phyloP scores from a whole-genome alignment of 2,888 invertebrate genomes.

The Brachyopa scutellaris region DNA sequence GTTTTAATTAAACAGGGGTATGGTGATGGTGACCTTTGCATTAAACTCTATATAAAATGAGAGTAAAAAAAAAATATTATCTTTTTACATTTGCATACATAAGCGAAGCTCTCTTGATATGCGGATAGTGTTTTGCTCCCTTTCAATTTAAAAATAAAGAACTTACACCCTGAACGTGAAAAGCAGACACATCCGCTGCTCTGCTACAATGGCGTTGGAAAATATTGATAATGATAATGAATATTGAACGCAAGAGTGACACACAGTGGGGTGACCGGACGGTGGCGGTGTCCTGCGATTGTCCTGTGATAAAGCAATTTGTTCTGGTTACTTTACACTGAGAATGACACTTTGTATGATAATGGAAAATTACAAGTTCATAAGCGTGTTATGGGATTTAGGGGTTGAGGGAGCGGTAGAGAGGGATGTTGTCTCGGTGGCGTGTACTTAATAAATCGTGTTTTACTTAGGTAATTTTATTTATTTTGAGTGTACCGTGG shows the following conservation, averaged over 20 bases:
- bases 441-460: constrained; percentile 29
- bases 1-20: constrained; percentile 47
- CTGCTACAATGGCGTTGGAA: constrained; percentile 55
- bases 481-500: too few species aligned
- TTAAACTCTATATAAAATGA: too few species aligned
- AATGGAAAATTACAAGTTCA: constrained; percentile 71
- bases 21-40: constrained; percentile 61
- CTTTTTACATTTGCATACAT: constrained; percentile 45
- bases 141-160: constrained; percentile 47
- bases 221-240: constrained; percentile 72
- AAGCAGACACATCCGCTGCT: constrained; percentile 34
- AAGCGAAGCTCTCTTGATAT: constrained; percentile 4
- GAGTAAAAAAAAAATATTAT: constrained; percentile 24
- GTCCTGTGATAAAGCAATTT: constrained; percentile 67
- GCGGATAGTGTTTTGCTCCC: constrained; percentile 9
- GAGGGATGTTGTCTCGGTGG: background rate
- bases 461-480: too few species aligned
- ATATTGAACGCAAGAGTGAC: constrained; percentile 55
- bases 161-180: constrained; percentile 13
- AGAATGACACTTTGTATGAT: constrained; percentile 67
- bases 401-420: background rate
- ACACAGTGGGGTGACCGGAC: background rate
- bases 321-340: constrained; percentile 65
- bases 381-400: constrained; percentile 64
- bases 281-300: constrained; percentile 28